phyloP scores from a whole-genome alignment of 2,888 invertebrate genomes.

The Pristionchus entomophagus region DNA sequence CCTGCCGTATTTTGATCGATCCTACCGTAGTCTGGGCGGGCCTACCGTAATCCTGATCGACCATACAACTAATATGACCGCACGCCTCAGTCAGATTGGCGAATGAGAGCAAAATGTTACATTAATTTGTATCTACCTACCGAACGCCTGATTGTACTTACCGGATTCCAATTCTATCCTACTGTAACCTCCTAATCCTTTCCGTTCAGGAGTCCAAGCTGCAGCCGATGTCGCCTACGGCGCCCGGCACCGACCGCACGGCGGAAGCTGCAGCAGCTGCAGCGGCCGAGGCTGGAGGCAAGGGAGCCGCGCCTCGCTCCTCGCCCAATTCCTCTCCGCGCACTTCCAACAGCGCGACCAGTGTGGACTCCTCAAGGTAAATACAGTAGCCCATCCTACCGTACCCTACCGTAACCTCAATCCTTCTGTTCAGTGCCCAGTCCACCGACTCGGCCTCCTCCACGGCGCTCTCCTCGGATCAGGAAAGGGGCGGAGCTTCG shows the following conservation, averaged over 20 bases:
- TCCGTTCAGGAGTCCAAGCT: conserved; percentile 1
- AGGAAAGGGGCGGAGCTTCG: conserved; percentile 2
- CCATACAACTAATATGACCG: too few species aligned
- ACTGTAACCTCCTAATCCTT: background rate
- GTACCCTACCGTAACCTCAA: background rate
- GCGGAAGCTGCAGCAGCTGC: background rate
- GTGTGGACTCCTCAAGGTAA: background rate
- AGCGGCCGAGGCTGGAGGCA: background rate
- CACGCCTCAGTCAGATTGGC: too few species aligned
- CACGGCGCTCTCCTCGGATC: background rate
- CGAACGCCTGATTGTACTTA: too few species aligned
- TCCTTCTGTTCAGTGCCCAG: background rate
- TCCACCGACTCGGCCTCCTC: background rate
- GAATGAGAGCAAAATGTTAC: too few species aligned
- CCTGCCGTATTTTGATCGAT: background rate
- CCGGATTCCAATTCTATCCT: background rate
- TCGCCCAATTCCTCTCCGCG: background rate
- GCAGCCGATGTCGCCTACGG: background rate
- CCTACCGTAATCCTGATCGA: too few species aligned
- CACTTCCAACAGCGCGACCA: background rate
- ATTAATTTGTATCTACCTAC: too few species aligned
- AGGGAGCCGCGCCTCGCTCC: background rate
- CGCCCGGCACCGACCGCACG: background rate
- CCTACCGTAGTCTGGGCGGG: background rate
- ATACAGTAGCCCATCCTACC: background rate